phyloP scores from a whole-genome alignment of 2,113 vertebrate genomes.

The Puntigrus tetrazona region DNA sequence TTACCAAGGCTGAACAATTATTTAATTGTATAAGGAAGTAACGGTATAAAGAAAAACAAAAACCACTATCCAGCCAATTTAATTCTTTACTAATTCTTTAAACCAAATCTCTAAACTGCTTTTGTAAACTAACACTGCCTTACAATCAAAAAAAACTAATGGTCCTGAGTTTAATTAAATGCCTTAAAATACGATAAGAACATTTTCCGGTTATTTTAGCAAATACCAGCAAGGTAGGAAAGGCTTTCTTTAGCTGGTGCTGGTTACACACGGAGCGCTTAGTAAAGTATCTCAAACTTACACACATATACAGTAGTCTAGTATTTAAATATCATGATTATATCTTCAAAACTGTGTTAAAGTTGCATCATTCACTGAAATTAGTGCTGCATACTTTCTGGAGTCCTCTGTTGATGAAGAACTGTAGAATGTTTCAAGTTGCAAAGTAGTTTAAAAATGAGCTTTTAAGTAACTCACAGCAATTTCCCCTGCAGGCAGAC shows the following conservation, averaged over 20 bases:
- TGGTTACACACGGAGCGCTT: not conserved
- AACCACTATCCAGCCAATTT: not conserved
- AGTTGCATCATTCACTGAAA: not conserved
- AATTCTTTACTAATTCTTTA: no score
- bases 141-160: not conserved
- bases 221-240: not conserved
- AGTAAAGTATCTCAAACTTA: not conserved
- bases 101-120: no score
- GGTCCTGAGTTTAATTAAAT: no score
- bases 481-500: slow-evolving; percentile 99
- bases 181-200: no score
- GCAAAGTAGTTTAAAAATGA: not conserved
- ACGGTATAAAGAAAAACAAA: not conserved
- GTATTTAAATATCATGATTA: not conserved
- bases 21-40: no score
- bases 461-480: slow-evolving; percentile 85
- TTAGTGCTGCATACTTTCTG: not conserved
- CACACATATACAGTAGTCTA: not conserved
- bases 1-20: no score
- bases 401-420: not conserved
- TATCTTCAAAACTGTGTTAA: not conserved
- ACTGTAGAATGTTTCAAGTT: no score
- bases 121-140: no score
- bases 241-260: not conserved
- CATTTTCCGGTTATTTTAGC: not conserved